Conservation (phyloP, 2,113 vertebrate species). For the Tenebrosternarchus preto region DNA sequence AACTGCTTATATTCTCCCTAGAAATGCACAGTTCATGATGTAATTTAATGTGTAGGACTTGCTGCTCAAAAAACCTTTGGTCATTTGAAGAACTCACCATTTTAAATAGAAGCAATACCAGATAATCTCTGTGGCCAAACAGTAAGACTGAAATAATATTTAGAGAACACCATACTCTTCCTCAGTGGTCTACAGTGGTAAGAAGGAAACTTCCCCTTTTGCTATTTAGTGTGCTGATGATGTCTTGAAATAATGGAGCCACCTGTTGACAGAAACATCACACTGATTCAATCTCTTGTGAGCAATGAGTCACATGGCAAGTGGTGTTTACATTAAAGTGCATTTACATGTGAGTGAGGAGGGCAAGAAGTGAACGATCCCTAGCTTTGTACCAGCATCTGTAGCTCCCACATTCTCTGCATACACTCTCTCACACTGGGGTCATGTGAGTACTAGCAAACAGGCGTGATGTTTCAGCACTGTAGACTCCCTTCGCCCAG, state of each 20-base stretch:
- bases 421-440: too few species aligned
- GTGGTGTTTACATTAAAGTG: background rate
- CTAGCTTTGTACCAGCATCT: too few species aligned
- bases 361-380: background rate
- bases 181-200: constrained; percentile 17
- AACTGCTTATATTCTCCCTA: background rate
- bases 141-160: constrained; percentile 21
- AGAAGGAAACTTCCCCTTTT: constrained; percentile 42
- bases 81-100: background rate
- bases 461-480: background rate
- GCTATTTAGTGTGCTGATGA: constrained; percentile 27
- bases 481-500: background rate
- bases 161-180: constrained; percentile 15
- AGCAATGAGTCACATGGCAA: background rate
- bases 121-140: background rate
- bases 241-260: constrained; percentile 34
- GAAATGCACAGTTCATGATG: background rate
- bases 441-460: too few species aligned
- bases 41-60: background rate
- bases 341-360: background rate
- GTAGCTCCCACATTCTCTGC: too few species aligned
- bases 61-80: background rate
- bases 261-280: constrained; percentile 32
- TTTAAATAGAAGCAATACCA: constrained; percentile 17
- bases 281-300: background rate